Percentiles rank a stretch among this genome's conserved stretches.
Conservation (phyloP, 2,797 vertebrate genomes). For the Champsocephalus gunnari region DNA sequence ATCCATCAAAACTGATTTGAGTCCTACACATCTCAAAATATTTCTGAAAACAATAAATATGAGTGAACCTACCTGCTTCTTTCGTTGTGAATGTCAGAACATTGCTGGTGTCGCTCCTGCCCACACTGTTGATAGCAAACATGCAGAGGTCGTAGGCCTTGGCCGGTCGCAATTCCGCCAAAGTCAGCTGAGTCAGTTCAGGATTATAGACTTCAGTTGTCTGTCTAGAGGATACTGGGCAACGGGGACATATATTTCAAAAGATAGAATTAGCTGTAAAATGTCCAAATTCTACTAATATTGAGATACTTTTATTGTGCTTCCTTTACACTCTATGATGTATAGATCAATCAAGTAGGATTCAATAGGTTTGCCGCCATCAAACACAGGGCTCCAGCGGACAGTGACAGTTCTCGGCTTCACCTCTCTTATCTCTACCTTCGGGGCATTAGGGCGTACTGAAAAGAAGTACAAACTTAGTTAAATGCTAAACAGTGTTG, state of each 20-base stretch:
- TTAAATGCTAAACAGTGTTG: not conserved
- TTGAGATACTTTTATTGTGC: not conserved
- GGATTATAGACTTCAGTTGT: conserved; percentile 39
- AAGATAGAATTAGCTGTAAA: not conserved
- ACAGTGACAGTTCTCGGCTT: conserved; percentile 65
- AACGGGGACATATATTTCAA: conserved; percentile 1
- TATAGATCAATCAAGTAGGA: conserved; percentile 68
- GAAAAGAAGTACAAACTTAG: not conserved
- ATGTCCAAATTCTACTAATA: not conserved
- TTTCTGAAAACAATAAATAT: not conserved
- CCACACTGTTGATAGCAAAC: conserved; percentile 68
- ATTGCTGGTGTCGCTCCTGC: conserved; percentile 72
- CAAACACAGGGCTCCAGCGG: conserved; percentile 67
- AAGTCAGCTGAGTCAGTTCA: conserved; percentile 57
- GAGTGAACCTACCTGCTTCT: conserved; percentile 70
- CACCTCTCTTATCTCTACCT: conserved; percentile 60
- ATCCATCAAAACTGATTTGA: not conserved
- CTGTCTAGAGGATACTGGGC: conserved; percentile 59
- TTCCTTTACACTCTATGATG: conserved; percentile 60
- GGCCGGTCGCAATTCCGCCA: conserved; percentile 70
- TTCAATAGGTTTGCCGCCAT: conserved; percentile 71
- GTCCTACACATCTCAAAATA: not conserved
- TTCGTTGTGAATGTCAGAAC: conserved; percentile 66
- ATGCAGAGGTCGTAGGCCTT: conserved; percentile 71
- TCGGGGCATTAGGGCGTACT: conserved; percentile 66